Conservation (phyloP, 2,888 invertebrate genomes). For the Allolobophora icterica region DNA sequence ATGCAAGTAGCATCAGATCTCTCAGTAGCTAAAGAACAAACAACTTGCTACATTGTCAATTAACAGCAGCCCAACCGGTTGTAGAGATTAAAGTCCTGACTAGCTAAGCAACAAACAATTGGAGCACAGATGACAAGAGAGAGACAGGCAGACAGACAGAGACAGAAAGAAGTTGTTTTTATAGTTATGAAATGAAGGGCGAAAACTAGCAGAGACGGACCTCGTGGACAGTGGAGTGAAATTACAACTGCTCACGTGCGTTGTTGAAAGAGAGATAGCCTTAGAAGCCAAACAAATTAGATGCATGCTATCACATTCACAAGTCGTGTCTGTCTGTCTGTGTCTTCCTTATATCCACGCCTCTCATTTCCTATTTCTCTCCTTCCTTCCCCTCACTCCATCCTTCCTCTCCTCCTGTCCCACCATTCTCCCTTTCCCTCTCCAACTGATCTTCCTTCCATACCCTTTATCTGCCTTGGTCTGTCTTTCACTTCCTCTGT, state of each 20-base stretch:
- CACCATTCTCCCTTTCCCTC: background rate
- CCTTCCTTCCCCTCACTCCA: too few relatives aligned
- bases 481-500: too few relatives aligned
- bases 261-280: background rate
- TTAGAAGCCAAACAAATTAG: background rate
- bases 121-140: background rate
- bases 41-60: background rate
- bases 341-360: too few relatives aligned
- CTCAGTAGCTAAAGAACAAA: background rate
- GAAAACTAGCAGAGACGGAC: background rate
- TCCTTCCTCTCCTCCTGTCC: background rate
- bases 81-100: background rate
- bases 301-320: background rate
- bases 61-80: background rate
- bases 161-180: background rate
- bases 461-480: too few relatives aligned
- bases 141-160: background rate
- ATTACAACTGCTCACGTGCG: background rate
- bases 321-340: background rate
- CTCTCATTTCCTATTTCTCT: too few relatives aligned
- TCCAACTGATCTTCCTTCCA: background rate
- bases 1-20: background rate
- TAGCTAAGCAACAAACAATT: background rate
- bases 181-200: background rate
- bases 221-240: background rate